phyloP scores from a whole-genome alignment of 2,113 vertebrate species.

The Polypterus bichir region DNA sequence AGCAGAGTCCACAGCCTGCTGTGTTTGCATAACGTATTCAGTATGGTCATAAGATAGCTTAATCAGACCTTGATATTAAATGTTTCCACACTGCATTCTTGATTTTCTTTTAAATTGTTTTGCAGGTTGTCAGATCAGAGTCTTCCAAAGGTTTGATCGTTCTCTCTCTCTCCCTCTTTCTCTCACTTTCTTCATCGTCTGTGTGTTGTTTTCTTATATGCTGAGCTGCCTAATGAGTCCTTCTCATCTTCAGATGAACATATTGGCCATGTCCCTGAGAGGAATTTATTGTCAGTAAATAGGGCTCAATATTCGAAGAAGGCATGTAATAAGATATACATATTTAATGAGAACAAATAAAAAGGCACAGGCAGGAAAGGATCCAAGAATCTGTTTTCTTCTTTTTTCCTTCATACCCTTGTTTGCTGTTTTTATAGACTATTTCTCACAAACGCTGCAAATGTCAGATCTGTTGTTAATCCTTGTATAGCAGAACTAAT shows the following conservation, averaged over 20 bases:
- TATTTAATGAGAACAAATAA: slow-evolving; percentile 98
- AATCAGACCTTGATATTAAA: slow-evolving; percentile 3
- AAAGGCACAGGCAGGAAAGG: slow-evolving; percentile 49
- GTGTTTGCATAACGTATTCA: too few species aligned
- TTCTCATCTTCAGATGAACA: slow-evolving; percentile 75
- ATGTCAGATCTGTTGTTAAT: slow-evolving; percentile 38
- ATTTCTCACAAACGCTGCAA: slow-evolving; percentile 31
- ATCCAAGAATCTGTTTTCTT: background rate
- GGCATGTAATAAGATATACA: slow-evolving; percentile 97
- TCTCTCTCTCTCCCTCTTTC: too few species aligned
- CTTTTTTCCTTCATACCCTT: slow-evolving; percentile 8
- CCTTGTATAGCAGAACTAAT: slow-evolving; percentile 29
- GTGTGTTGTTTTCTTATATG: slow-evolving; percentile 40
- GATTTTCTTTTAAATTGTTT: slow-evolving; percentile 2
- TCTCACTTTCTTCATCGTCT: background rate
- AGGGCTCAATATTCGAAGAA: slow-evolving; percentile 68
- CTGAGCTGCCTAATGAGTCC: slow-evolving; percentile 79
- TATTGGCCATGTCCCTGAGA: slow-evolving; percentile 58
- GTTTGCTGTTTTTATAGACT: slow-evolving; percentile 39
- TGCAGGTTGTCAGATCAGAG: slow-evolving; percentile 1
- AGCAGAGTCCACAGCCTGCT: too few species aligned
- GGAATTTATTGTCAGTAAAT: slow-evolving; percentile 96
- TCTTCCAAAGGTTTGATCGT: background rate
- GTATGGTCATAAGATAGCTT: background rate
- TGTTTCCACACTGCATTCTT: background rate